Evolutionary conservation across 2,888 invertebrate genomes (phyloP).

Genomic region (Drosophila algonquin): DNA sequence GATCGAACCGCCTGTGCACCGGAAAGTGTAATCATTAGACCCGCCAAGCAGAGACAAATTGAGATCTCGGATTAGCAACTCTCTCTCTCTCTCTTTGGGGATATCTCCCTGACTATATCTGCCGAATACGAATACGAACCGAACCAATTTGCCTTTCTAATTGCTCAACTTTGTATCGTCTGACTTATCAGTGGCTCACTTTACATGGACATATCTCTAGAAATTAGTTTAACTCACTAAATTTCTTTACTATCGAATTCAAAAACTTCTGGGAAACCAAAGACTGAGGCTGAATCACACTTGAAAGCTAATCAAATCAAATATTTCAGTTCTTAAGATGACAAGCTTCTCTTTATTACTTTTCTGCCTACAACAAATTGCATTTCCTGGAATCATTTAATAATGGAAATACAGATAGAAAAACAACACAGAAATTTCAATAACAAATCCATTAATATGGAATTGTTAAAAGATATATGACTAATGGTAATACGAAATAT

Average conservation of each 20-base stretch:
- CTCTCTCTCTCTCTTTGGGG: slow-evolving; percentile 23
- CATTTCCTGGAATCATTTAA: neutral
- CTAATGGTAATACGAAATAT: neutral
- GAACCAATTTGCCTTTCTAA: slow-evolving; percentile 37
- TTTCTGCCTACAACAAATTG: neutral
- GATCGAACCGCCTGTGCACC: slow-evolving; percentile 36
- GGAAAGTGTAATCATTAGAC: slow-evolving; percentile 66
- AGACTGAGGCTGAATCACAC: neutral
- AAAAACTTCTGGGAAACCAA: neutral
- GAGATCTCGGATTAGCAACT: slow-evolving; percentile 40
- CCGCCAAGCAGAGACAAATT: slow-evolving; percentile 24
- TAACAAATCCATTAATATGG: slow-evolving; percentile 30
- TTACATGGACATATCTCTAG: slow-evolving; percentile 14
- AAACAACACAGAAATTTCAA: slow-evolving; percentile 21
- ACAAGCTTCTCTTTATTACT: neutral
- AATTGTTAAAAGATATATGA: slow-evolving; percentile 9
- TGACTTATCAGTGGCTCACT: slow-evolving; percentile 28
- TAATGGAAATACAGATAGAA: neutral
- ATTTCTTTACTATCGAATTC: neutral
- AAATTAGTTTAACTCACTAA: neutral
- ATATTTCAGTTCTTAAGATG: neutral
- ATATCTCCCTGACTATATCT: slow-evolving; percentile 20
- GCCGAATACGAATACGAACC: slow-evolving; percentile 1
- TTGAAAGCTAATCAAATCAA: neutral
- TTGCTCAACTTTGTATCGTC: slow-evolving; percentile 24